phyloP scores from a whole-genome alignment of 2,888 invertebrate genomes.

The Oxyteleia sp. region DNA sequence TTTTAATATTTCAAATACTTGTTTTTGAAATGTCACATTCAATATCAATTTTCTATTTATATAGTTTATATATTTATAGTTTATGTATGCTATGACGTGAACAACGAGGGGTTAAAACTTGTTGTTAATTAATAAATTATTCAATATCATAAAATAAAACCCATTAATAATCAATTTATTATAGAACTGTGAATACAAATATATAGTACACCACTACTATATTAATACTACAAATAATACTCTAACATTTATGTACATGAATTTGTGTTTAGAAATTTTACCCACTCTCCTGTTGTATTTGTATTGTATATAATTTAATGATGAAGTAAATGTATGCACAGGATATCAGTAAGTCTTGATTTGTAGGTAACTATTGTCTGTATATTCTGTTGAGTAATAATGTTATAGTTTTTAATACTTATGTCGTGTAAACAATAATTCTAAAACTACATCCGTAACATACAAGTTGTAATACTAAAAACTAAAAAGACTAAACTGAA shows the following conservation, averaged over 20 bases:
- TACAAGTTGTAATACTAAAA: not conserved
- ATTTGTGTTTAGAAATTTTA: conserved; percentile 1
- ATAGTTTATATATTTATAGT: no score
- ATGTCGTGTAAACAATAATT: conserved; percentile 16
- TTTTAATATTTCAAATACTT: no score
- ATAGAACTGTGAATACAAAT: not conserved
- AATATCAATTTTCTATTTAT: no score
- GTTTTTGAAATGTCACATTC: no score
- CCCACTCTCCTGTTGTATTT: not conserved
- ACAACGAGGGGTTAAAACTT: no score
- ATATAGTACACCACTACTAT: not conserved
- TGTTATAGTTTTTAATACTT: conserved; percentile 4
- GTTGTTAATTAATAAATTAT: no score
- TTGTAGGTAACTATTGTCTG: not conserved
- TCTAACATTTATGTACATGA: conserved; percentile 26
- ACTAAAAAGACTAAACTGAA: conserved; percentile 11
- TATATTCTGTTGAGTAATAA: not conserved
- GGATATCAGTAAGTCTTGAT: not conserved
- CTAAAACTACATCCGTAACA: conserved; percentile 16
- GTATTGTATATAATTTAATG: not conserved
- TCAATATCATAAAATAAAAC: no score
- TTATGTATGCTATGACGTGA: no score
- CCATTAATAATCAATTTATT: no score
- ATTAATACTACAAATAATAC: not conserved
- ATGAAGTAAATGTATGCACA: not conserved